A percentile compares a stretch with the other conserved stretches of the same genome.
phyloP scores from a whole-genome alignment of 2,113 vertebrate species.

The Lasiurus borealis region DNA sequence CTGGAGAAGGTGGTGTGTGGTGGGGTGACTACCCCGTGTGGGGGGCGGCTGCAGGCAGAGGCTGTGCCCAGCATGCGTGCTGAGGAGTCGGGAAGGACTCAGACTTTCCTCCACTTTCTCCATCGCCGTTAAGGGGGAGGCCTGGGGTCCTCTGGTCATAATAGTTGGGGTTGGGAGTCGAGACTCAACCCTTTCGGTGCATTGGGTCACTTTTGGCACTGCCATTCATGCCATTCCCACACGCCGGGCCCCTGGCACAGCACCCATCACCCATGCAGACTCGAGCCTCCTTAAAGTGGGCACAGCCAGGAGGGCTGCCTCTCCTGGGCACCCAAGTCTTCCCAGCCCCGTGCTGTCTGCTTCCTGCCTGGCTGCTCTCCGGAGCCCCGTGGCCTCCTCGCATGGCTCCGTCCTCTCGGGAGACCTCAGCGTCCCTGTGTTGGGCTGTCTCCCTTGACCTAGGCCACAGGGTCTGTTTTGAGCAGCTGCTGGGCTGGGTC shows the following conservation, averaged over 20 bases:
- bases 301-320: rapidly evolving
- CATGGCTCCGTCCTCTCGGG: neutral
- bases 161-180: neutral
- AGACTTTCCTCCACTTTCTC: neutral
- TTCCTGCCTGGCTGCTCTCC: neutral
- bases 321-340: neutral
- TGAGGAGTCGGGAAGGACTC: neutral
- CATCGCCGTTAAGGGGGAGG: neutral
- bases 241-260: neutral
- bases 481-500: neutral
- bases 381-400: rapidly evolving
- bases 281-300: neutral
- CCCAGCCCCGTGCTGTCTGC: neutral
- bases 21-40: rapidly evolving
- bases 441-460: neutral
- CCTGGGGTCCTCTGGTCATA: neutral
- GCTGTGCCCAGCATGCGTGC: rapidly evolving
- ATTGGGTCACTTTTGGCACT: neutral
- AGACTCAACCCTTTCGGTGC: neutral
- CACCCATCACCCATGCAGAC: rapidly evolving
- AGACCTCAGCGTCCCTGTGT: too few species aligned
- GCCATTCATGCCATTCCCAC: neutral
- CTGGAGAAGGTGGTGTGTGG: neutral
- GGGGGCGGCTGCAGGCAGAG: neutral
- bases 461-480: neutral